These are phyloP conservation scores for Corythaixoides concolor DNA, from an alignment of 2,113 vertebrate species.

Conservation along the genomic window DNA sequence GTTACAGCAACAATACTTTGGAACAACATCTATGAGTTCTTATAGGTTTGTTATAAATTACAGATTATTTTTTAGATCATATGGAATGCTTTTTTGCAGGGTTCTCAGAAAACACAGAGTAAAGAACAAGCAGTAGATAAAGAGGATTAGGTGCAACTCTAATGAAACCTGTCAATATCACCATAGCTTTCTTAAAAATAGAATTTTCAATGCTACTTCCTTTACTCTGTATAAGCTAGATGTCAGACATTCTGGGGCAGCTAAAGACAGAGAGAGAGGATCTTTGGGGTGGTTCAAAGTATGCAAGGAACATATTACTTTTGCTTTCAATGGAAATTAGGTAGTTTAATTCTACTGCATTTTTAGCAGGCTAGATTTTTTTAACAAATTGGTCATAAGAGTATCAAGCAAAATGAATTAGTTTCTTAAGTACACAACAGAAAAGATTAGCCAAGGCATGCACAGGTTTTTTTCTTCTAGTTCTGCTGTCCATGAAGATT, in stretches of 20 bases:
- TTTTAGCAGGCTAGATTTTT: neutral
- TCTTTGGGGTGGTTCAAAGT: neutral
- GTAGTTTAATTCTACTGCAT: neutral
- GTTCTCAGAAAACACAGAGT: neutral
- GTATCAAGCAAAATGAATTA: neutral
- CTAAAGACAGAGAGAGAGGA: neutral
- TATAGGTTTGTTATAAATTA: neutral
- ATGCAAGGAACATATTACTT: neutral
- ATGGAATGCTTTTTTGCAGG: neutral
- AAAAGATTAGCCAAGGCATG: neutral
- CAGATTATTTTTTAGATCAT: neutral
- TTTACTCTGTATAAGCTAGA: neutral
- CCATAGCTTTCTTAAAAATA: neutral
- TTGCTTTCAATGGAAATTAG: neutral
- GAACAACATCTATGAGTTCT: neutral
- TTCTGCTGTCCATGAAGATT: constrained; percentile 26
- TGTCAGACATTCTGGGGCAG: neutral
- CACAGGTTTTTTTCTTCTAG: neutral
- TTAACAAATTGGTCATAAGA: neutral
- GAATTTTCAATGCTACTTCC: neutral
- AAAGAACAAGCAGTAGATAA: neutral
- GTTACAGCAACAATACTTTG: neutral
- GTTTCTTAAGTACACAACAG: neutral
- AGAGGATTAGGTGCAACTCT: neutral
- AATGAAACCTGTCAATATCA: neutral